Evolutionary conservation across 2,113 vertebrate species (phyloP).

Genomic region (Oreochromis tanganicae): DNA sequence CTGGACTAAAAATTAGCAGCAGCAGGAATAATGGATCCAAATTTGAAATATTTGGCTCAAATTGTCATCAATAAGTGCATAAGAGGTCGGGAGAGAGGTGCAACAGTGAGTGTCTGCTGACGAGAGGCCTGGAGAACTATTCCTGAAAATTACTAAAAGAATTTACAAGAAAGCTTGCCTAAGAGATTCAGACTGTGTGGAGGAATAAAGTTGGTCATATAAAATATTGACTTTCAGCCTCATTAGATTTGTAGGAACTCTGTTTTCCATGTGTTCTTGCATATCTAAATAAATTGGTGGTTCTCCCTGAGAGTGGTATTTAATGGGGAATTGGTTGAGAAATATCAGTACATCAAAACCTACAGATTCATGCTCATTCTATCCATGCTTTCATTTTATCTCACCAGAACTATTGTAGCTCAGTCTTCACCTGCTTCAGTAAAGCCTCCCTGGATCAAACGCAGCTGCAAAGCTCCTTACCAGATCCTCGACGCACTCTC

Average conservation of each 20-base stretch:
- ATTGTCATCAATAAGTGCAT: not conserved
- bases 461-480: not conserved
- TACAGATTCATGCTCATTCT: not conserved
- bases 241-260: not conserved
- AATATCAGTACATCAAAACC: not conserved
- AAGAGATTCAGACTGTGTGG: not conserved
- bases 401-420: not conserved
- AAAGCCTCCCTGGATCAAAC: not conserved
- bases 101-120: not conserved
- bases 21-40: not conserved
- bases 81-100: not conserved
- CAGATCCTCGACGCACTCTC: not conserved
- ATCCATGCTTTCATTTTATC: not conserved
- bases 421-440: not conserved
- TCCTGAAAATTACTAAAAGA: not conserved
- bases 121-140: not conserved
- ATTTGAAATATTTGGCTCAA: not conserved
- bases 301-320: not conserved
- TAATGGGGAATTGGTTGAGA: not conserved
- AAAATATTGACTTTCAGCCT: not conserved
- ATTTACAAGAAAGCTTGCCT: not conserved
- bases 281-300: not conserved
- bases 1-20: not conserved
- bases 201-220: not conserved
- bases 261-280: not conserved